Percentiles rank a stretch among this genome's conserved stretches.
Conservation (phyloP, 2,888 invertebrate genomes). For the Coleophora flavipennella region DNA sequence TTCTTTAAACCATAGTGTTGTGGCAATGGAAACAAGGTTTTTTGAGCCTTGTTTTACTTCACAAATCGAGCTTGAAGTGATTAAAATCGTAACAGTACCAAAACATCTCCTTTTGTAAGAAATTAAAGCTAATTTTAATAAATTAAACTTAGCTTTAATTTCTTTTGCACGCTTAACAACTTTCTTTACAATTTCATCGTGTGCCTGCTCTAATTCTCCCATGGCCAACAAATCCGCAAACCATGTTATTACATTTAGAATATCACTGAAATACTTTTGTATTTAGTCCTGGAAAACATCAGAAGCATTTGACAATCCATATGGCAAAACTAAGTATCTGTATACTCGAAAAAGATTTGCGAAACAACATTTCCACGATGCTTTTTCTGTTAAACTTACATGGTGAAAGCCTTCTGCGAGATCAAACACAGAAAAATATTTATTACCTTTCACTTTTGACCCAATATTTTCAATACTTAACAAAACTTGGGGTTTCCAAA, state of each 20-base stretch:
- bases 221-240: conserved; percentile 7
- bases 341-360: conserved; percentile 12
- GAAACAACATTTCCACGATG: conserved; percentile 15
- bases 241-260: conserved; percentile 7
- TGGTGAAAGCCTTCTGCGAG: conserved; percentile 14
- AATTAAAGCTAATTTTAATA: too few relatives aligned
- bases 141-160: too few relatives aligned
- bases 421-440: conserved; percentile 13
- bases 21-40: too few relatives aligned
- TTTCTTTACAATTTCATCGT: too few relatives aligned
- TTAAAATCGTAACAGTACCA: too few relatives aligned
- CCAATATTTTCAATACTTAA: conserved; percentile 11
- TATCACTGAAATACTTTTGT: conserved; percentile 3
- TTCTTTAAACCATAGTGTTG: too few relatives aligned
- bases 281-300: conserved; percentile 11
- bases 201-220: too few relatives aligned
- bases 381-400: conserved; percentile 2
- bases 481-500: conserved; percentile 12
- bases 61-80: too few relatives aligned
- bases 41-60: too few relatives aligned
- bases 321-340: conserved; percentile 11
- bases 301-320: conserved; percentile 12
- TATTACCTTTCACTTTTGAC: conserved; percentile 10
- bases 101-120: too few relatives aligned
- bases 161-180: too few relatives aligned